These are phyloP conservation scores for Aphelenchoides avenae DNA, from an alignment of 1,140 invertebrate species.

Conservation along the genomic window DNA sequence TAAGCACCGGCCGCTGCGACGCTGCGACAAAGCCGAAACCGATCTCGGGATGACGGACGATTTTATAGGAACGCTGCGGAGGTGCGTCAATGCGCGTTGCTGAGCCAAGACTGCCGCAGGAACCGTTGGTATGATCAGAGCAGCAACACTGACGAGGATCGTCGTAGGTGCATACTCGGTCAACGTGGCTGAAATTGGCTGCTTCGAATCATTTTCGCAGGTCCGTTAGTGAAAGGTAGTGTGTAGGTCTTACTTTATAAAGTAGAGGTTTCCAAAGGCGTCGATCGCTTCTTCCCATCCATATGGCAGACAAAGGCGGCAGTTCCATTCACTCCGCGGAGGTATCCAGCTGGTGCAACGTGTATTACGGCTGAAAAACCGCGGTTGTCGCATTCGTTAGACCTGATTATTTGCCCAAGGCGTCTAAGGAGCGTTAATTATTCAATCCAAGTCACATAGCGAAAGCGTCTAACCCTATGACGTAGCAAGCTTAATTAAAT, in stretches of 20 bases:
- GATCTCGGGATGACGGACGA: constrained; percentile 62
- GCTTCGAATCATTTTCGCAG: constrained; percentile 1
- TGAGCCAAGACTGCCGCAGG: constrained; percentile 5
- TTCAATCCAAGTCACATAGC: too few relatives aligned
- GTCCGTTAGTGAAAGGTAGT: not conserved
- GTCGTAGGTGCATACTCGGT: constrained; percentile 82
- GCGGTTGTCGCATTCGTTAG: too few relatives aligned
- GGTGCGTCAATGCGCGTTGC: not conserved
- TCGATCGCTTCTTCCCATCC: constrained; percentile 24
- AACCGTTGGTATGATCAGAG: constrained; percentile 9
- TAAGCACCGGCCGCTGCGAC: constrained; percentile 81
- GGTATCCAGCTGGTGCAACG: too few relatives aligned
- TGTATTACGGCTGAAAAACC: too few relatives aligned
- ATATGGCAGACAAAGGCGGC: too few relatives aligned
- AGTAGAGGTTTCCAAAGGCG: constrained; percentile 24
- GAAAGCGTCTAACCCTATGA: too few relatives aligned
- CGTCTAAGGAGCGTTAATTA: too few relatives aligned
- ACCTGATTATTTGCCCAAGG: too few relatives aligned
- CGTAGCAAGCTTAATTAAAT: too few relatives aligned
- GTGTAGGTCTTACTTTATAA: constrained; percentile 16
- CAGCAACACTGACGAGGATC: constrained; percentile 68
- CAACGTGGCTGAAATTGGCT: constrained; percentile 71
- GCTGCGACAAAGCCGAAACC: constrained; percentile 90
- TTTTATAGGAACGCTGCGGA: constrained; percentile 13
- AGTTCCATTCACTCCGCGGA: too few relatives aligned